Evolutionary conservation across 1,140 invertebrate species (phyloP).

Genomic region (Penaeus indicus): DNA sequence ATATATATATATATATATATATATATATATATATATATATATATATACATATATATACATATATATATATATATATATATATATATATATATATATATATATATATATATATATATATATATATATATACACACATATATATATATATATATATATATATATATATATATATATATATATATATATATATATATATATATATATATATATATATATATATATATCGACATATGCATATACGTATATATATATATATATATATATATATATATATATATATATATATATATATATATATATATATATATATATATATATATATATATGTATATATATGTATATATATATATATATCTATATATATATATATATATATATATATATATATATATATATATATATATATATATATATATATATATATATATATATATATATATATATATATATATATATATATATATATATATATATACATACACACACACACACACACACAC

Average conservation of each 20-base stretch:
- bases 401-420: not conserved
- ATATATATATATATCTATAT: not conserved
- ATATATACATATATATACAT: not conserved
- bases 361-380: not conserved
- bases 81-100: slow-evolving; percentile 1
- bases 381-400: slow-evolving; percentile 26
- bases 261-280: not conserved
- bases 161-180: not conserved
- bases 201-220: slow-evolving; percentile 15
- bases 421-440: not conserved
- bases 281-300: slow-evolving; percentile 6
- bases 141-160: not conserved
- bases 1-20: too few species aligned
- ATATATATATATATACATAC: not conserved
- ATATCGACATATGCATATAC: too few species aligned
- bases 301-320: not conserved
- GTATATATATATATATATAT: slow-evolving; percentile 18
- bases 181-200: not conserved
- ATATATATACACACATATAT: not conserved
- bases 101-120: not conserved
- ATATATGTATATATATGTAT: not conserved
- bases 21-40: too few species aligned
- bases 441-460: not conserved
- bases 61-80: slow-evolving; percentile 26
- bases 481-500: too few species aligned